These are phyloP conservation scores for Endotricha flammealis DNA, from an alignment of 2,888 invertebrate genomes.

Conservation along the genomic window DNA sequence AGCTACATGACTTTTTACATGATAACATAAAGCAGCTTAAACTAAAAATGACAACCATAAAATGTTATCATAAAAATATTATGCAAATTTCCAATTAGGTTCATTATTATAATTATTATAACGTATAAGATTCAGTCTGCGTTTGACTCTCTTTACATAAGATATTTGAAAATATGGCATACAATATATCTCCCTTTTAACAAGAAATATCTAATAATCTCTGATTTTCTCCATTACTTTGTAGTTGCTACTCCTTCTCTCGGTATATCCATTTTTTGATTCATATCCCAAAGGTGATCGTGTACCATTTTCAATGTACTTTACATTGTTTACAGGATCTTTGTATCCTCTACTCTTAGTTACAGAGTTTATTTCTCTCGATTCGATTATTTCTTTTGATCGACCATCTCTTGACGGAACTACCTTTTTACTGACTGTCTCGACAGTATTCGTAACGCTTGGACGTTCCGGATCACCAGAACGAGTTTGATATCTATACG, in stretches of 20 bases:
- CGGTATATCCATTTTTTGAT: constrained; percentile 57
- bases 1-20: constrained; percentile 74
- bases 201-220: constrained; percentile 55
- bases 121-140: constrained; percentile 63
- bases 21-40: constrained; percentile 47
- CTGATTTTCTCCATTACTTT: constrained; percentile 67
- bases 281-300: constrained; percentile 56
- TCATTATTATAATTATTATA: constrained; percentile 41
- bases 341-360: constrained; percentile 81
- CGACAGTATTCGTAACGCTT: constrained; percentile 83
- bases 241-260: constrained; percentile 67
- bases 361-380: constrained; percentile 83
- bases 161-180: constrained; percentile 52
- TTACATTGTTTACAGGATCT: constrained; percentile 63
- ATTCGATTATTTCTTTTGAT: constrained; percentile 82
- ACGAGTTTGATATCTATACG: constrained; percentile 82
- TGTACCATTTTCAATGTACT: constrained; percentile 76
- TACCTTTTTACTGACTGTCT: constrained; percentile 83
- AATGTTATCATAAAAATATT: constrained; percentile 42
- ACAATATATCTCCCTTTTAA: constrained; percentile 25
- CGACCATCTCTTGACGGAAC: constrained; percentile 81
- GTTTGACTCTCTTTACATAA: constrained; percentile 52
- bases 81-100: constrained; percentile 46
- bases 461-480: constrained; percentile 82
- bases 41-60: constrained; percentile 38